Evolutionary conservation across 2,113 vertebrate genomes (phyloP).

Genomic region (Aramus guarauna): DNA sequence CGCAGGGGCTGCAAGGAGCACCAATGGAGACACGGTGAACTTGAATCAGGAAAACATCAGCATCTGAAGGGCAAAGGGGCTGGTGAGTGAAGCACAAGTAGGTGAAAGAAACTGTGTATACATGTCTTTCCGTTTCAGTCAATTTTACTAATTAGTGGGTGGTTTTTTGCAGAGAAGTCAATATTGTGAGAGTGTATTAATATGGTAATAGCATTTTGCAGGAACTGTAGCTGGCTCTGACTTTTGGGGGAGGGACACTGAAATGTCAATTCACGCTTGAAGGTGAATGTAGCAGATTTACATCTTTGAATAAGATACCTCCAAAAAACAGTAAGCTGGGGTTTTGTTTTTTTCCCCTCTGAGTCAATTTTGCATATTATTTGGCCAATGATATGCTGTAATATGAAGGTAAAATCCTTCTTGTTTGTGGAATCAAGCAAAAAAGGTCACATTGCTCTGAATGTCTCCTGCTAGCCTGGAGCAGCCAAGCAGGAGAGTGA

Average conservation of each 20-base stretch:
- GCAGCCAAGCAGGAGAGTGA: neutral
- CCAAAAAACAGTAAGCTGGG: neutral
- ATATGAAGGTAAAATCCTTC: neutral
- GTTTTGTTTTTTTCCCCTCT: fast-evolving
- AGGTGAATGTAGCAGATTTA: neutral
- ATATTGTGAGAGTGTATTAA: neutral
- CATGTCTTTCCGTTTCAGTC: neutral
- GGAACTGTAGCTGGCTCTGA: neutral
- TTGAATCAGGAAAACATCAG: neutral
- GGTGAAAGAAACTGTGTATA: neutral
- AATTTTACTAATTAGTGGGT: slow-evolving; percentile 16
- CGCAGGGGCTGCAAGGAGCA: neutral
- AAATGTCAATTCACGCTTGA: neutral
- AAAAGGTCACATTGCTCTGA: neutral
- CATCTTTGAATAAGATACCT: neutral
- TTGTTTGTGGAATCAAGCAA: neutral
- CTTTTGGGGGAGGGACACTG: neutral
- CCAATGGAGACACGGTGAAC: neutral
- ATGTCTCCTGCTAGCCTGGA: neutral
- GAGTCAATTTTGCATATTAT: neutral
- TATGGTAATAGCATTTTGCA: neutral
- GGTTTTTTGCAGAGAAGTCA: neutral
- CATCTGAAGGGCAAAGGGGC: neutral
- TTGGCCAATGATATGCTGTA: neutral
- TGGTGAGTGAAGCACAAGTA: neutral